These are phyloP conservation scores for Nothobranchius kuhntae DNA, from an alignment of 2,113 vertebrate species.

Conservation along the genomic window DNA sequence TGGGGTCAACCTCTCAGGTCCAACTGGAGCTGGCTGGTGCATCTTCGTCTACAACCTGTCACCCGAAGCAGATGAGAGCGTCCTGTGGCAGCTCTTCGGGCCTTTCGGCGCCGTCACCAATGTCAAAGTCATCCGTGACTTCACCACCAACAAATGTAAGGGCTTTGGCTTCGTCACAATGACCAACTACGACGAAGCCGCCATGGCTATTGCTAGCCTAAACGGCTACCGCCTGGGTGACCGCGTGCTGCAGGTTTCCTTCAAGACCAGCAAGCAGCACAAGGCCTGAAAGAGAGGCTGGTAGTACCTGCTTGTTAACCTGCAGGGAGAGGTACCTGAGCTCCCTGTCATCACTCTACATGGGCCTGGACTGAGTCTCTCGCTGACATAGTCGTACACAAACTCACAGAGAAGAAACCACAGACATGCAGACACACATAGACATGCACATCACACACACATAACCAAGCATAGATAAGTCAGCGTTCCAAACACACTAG, in stretches of 20 bases:
- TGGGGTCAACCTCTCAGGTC: conserved; percentile 86
- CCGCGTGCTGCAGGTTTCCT: conserved; percentile 96
- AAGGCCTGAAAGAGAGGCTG: conserved; percentile 86
- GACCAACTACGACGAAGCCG: conserved; percentile 98
- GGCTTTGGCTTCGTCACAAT: conserved; percentile 98
- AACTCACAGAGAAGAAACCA: conserved; percentile 63
- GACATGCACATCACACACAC: conserved; percentile 50
- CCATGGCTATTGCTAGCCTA: conserved; percentile 97
- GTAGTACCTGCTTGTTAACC: conserved; percentile 67
- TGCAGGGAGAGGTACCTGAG: conserved; percentile 64
- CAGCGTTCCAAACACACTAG: conserved; percentile 77
- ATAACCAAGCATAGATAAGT: conserved; percentile 71
- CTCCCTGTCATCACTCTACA: conserved; percentile 79
- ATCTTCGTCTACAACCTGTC: conserved; percentile 99
- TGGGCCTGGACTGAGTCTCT: conserved; percentile 84
- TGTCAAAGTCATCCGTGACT: conserved; percentile 97
- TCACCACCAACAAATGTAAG: conserved; percentile 98
- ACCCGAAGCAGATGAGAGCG: conserved; percentile 92
- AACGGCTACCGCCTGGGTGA: conserved; percentile 95
- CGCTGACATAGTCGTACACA: conserved; percentile 73
- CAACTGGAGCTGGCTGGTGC: conserved; percentile 90
- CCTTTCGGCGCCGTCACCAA: conserved; percentile 97
- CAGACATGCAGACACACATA: conserved; percentile 55
- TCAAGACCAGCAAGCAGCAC: conserved; percentile 99
- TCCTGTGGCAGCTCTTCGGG: conserved; percentile 98